phyloP scores from a whole-genome alignment of 2,113 vertebrate species.

The Sebastes schlegelii region DNA sequence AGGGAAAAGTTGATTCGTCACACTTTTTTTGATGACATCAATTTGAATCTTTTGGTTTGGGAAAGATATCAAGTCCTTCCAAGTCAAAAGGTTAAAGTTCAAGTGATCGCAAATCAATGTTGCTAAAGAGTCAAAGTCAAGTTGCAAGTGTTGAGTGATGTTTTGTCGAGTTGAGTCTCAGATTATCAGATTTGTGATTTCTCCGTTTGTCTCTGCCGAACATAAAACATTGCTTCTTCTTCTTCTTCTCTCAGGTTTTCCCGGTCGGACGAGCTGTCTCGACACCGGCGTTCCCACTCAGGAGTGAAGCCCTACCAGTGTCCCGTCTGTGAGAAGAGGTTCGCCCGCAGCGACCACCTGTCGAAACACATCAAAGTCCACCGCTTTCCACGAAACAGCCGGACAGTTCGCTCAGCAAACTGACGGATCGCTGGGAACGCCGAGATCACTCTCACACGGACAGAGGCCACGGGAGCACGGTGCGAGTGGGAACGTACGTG shows the following conservation, averaged over 20 bases:
- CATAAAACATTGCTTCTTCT: background rate
- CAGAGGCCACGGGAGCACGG: conserved; percentile 11
- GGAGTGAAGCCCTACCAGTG: conserved; percentile 97
- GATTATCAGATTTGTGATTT: conserved; percentile 5
- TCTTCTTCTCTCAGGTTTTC: conserved; percentile 88
- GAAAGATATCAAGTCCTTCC: background rate
- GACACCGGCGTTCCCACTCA: conserved; percentile 94
- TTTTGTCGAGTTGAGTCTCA: background rate
- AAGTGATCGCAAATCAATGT: background rate
- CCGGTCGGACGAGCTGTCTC: conserved; percentile 93
- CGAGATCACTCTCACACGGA: conserved; percentile 35
- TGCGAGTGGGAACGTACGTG: background rate
- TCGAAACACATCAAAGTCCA: conserved; percentile 98
- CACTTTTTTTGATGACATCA: background rate
- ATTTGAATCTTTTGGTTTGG: background rate
- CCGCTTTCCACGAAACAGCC: conserved; percentile 91
- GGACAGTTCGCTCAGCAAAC: conserved; percentile 86
- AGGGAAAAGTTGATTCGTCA: background rate
- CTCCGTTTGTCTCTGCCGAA: background rate
- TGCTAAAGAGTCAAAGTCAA: background rate
- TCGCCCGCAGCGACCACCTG: conserved; percentile 95
- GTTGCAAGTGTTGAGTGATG: background rate
- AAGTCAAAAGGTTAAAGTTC: background rate
- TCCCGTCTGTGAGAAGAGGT: conserved; percentile 94
- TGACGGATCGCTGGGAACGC: conserved; percentile 70